phyloP scores from a whole-genome alignment of 2,797 vertebrate genomes.

The Orestias chungarensis region DNA sequence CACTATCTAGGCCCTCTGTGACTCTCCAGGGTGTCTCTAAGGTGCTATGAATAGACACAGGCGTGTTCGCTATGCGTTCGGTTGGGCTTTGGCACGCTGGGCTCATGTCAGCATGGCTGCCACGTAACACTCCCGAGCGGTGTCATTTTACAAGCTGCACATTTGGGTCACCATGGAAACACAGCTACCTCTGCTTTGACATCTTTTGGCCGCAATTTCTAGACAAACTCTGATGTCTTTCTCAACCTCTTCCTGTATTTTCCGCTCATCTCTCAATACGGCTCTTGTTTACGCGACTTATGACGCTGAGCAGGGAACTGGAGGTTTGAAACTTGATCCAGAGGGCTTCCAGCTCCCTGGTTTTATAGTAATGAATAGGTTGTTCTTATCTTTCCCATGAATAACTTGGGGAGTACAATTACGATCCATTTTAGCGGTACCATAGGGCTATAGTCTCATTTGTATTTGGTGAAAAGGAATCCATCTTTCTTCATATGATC shows the following conservation, averaged over 20 bases:
- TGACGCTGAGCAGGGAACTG: conserved; percentile 39
- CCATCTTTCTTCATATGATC: not conserved
- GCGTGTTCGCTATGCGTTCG: conserved; percentile 61
- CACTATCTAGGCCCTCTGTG: conserved; percentile 29
- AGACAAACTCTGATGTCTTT: conserved; percentile 50
- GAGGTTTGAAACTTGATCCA: conserved; percentile 32
- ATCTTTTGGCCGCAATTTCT: conserved; percentile 47
- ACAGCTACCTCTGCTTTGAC: conserved; percentile 65
- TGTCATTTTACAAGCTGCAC: conserved; percentile 76
- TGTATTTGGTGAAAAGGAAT: not conserved
- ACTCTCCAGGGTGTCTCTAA: conserved; percentile 53
- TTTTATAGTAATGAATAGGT: conserved; percentile 17
- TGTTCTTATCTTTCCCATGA: conserved; percentile 15
- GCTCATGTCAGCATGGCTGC: conserved; percentile 65
- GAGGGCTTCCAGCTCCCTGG: conserved; percentile 19
- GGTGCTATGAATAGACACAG: conserved; percentile 73
- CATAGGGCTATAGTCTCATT: conserved; percentile 1
- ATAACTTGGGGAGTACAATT: conserved; percentile 15
- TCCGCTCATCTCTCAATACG: not conserved
- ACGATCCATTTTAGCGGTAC: not conserved
- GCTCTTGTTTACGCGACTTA: conserved; percentile 20
- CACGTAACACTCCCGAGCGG: conserved; percentile 61
- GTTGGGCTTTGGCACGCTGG: conserved; percentile 73
- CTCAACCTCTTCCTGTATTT: conserved; percentile 1
- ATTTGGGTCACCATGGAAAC: conserved; percentile 83